A percentile compares a stretch with the other conserved stretches of the same genome.
phyloP scores from a whole-genome alignment of 1,140 invertebrate species.

The Stenopsyche tienmushanensis region DNA sequence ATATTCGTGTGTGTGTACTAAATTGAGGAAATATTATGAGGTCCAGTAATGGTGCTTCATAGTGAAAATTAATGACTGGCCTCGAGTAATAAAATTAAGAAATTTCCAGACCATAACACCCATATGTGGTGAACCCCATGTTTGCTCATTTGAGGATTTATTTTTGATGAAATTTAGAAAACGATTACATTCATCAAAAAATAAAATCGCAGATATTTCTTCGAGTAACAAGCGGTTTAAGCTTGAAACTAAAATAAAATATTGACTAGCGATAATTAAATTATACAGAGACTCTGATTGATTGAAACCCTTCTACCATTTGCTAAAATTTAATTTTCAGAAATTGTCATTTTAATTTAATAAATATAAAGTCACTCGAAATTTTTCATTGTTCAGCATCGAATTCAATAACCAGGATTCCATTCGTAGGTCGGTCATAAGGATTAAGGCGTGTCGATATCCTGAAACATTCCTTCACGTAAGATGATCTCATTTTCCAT shows the following conservation, averaged over 20 bases:
- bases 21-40: background rate
- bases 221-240: background rate
- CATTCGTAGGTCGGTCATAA: background rate
- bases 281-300: too few species aligned
- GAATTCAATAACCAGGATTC: background rate
- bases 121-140: background rate
- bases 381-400: too few species aligned
- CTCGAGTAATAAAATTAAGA: conserved; percentile 7
- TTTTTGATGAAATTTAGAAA: background rate
- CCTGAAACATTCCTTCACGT: too few species aligned
- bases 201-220: background rate
- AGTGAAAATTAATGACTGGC: conserved; percentile 5
- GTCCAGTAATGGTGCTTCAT: background rate
- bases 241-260: background rate
- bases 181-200: background rate
- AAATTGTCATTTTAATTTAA: too few species aligned
- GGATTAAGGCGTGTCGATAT: background rate
- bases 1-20: background rate
- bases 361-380: too few species aligned
- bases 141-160: too few species aligned
- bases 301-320: too few species aligned
- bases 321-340: too few species aligned
- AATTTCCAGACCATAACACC: conserved; percentile 1
- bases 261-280: too few species aligned
- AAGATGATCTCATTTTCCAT: too few species aligned